Percentiles rank a stretch among this genome's conserved stretches.
Conservation (phyloP, 2,113 vertebrate genomes). For the Balaeniceps rex region DNA sequence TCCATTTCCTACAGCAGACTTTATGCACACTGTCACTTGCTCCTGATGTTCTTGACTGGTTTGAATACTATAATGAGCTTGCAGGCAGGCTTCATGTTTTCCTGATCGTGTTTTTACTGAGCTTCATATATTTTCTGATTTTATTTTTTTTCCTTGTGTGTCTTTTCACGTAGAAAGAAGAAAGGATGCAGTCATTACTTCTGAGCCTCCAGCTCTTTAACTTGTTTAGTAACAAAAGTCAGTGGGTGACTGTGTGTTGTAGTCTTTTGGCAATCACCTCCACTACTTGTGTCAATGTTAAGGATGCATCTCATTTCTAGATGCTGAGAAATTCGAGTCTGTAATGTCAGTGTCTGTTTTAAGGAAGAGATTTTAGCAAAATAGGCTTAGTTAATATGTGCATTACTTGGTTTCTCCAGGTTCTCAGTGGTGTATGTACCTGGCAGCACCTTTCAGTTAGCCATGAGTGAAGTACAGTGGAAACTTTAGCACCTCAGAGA, state of each 20-base stretch:
- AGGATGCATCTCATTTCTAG: background rate
- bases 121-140: background rate
- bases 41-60: background rate
- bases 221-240: background rate
- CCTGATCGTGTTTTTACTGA: background rate
- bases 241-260: background rate
- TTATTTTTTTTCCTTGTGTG: background rate
- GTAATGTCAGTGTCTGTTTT: background rate
- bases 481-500: background rate
- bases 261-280: background rate
- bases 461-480: background rate
- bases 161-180: background rate
- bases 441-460: background rate
- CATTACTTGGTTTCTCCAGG: background rate
- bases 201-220: background rate
- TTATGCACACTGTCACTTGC: background rate
- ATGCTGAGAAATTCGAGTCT: background rate
- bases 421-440: background rate
- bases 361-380: background rate
- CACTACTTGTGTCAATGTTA: accelerated
- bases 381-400: background rate
- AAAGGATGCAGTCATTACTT: background rate
- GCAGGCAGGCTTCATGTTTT: accelerated
- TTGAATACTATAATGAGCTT: background rate
- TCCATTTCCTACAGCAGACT: background rate